phyloP scores from a whole-genome alignment of 2,888 invertebrate species.

The Epirrita christyi region DNA sequence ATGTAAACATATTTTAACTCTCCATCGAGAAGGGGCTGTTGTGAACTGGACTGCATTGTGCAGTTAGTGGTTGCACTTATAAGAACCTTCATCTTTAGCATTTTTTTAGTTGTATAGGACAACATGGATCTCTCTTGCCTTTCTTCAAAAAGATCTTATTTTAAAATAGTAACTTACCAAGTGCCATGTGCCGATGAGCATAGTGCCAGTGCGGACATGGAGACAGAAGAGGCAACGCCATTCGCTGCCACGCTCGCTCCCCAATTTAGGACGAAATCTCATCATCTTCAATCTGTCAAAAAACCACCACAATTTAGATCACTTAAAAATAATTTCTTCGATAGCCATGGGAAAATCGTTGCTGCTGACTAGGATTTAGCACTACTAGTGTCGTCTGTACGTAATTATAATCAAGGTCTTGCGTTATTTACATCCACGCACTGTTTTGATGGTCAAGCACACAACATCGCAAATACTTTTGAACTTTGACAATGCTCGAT shows the following conservation, averaged over 20 bases:
- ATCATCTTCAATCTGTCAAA: constrained; percentile 68
- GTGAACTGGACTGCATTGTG: too few species aligned
- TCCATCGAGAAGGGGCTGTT: too few species aligned
- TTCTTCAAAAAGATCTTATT: too few species aligned
- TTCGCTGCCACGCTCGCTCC: constrained; percentile 88
- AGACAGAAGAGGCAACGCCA: constrained; percentile 93
- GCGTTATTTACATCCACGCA: background rate
- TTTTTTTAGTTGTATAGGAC: too few species aligned
- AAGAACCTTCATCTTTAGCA: too few species aligned
- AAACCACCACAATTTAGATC: background rate
- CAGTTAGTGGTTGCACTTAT: too few species aligned
- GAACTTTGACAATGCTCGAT: too few species aligned
- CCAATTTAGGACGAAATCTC: constrained; percentile 86
- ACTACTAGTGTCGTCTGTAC: background rate
- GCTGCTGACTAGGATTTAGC: too few species aligned
- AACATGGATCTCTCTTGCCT: too few species aligned
- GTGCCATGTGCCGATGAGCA: constrained; percentile 93
- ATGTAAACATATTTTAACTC: too few species aligned
- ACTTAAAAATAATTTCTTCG: background rate
- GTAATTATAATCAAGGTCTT: background rate
- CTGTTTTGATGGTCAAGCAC: background rate
- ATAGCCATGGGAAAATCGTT: background rate
- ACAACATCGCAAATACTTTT: background rate
- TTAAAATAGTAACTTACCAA: constrained; percentile 84
- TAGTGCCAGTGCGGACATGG: constrained; percentile 93